Base-by-base conservation (phyloP, 2,113 vertebrate genomes). In the Chamaea fasciata region DNA sequence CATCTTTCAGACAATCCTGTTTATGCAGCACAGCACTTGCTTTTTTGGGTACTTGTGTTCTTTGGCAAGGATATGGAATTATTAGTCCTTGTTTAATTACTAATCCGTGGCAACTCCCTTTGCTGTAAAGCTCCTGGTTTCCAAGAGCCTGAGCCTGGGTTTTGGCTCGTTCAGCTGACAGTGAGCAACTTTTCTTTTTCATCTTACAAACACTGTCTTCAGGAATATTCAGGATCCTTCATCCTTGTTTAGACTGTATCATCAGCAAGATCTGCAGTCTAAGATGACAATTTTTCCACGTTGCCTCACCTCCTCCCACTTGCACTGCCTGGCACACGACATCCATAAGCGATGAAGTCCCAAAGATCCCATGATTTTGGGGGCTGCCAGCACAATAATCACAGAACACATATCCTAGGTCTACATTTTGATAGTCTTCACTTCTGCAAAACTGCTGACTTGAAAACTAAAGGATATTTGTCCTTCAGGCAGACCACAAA, bases 401-500 rank as follows among this genome's bases (percentile, higher is more conserved):
- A 76, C 53, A 87, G 26, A 59, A 82, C n/a, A 68, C n/a, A 44
- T 0, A 2, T 10, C 60, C 41, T 9, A 19, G 12, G 8, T 69
- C 24, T 22, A 6, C 6, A 39, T 64, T 27, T 39, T 41, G 6
- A 55, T 3, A 20, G 27, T 33, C 47, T 73, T 80, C 65, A 56
- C 39, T 68, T 83, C 39, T 28, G 44, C 73, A 59, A 93, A 83
- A 60, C 35, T 62, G 41, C 49, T 55, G 75, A 73, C 49, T 64
- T 77, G 33, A 82, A 68, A 94, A 89, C 70, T 21, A 55, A 84
- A 95, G 67, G 46, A 30, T 75, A 80, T 94, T 78, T 95, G 90
- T 91, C 96, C 91, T 97, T 96, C 95, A 95, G 89, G 91, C 28
- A 24, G 33, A 39, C 62, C 15, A 22, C 35, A 41, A 55, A 53